phyloP scores from a whole-genome alignment of 2,888 invertebrate genomes.

The Psococerastis gibbosa region DNA sequence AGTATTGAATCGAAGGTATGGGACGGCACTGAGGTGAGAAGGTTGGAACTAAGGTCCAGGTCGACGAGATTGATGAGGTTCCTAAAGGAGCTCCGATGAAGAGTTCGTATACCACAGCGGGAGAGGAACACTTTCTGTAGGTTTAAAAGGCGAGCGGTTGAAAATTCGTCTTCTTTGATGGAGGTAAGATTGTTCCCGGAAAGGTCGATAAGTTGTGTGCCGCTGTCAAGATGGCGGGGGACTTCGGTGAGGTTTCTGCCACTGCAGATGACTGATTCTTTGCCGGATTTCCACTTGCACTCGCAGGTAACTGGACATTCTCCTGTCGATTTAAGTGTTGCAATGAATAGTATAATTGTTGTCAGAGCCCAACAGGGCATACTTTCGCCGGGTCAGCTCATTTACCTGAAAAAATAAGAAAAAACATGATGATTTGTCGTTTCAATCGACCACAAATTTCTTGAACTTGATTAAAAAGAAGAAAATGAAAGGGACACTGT shows the following conservation, averaged over 20 bases:
- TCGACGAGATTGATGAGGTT: slow-evolving; percentile 64
- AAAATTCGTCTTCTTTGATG: slow-evolving; percentile 54
- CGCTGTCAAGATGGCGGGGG: slow-evolving; percentile 50
- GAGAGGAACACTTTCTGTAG: slow-evolving; percentile 60
- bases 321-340: slow-evolving; percentile 23
- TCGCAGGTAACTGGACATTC: slow-evolving; percentile 61
- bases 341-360: not conserved
- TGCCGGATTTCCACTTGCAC: slow-evolving; percentile 78
- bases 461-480: too few relatives aligned
- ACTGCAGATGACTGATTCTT: slow-evolving; percentile 64
- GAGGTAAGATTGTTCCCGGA: slow-evolving; percentile 48
- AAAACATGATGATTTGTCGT: too few relatives aligned
- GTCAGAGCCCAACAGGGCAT: not conserved
- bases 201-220: slow-evolving; percentile 62
- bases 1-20: slow-evolving; percentile 51
- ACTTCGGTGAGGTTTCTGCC: slow-evolving; percentile 54
- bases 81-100: slow-evolving; percentile 55
- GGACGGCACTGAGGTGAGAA: slow-evolving; percentile 45
- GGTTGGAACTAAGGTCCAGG: slow-evolving; percentile 58
- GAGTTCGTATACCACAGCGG: slow-evolving; percentile 44
- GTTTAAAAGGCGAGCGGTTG: slow-evolving; percentile 52
- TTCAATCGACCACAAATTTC: too few relatives aligned
- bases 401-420: not conserved
- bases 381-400: not conserved
- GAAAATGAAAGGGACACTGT: too few relatives aligned